Conservation (phyloP, 2,888 invertebrate species). For the Melanchra persicariae region DNA sequence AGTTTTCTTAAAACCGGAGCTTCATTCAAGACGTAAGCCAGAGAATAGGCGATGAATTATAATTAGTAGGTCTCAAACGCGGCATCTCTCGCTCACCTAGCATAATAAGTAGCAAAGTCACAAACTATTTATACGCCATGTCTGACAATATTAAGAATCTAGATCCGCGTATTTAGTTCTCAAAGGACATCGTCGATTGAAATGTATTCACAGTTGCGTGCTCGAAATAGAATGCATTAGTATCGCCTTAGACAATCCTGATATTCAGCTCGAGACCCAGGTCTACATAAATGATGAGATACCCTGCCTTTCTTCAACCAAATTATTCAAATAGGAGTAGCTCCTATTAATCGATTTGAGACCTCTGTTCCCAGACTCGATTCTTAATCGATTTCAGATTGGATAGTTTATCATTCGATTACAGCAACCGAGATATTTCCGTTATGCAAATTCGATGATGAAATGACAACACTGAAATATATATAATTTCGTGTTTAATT, state of each 20-base stretch:
- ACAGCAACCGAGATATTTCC: slow-evolving; percentile 25
- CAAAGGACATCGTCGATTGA: slow-evolving; percentile 25
- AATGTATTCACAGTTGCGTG: slow-evolving; percentile 30
- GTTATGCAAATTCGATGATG: slow-evolving; percentile 44
- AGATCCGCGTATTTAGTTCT: slow-evolving; percentile 1
- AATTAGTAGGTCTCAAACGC: slow-evolving; percentile 4
- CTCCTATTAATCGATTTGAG: slow-evolving; percentile 49
- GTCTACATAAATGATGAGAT: slow-evolving; percentile 54
- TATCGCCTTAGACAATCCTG: slow-evolving; percentile 34
- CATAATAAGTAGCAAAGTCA: slow-evolving; percentile 8
- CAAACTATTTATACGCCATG: slow-evolving; percentile 4
- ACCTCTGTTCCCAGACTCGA: slow-evolving; percentile 20
- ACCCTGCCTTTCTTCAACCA: slow-evolving; percentile 22
- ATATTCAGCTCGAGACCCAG: slow-evolving; percentile 31
- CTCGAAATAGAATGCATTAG: slow-evolving; percentile 56
- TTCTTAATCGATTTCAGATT: slow-evolving; percentile 52
- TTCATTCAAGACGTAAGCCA: not conserved
- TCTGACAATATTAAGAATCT: not conserved
- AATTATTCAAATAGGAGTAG: slow-evolving; percentile 57
- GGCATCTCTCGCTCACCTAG: slow-evolving; percentile 1
- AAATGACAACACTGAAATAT: slow-evolving; percentile 37
- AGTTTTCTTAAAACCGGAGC: no score
- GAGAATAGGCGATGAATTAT: not conserved
- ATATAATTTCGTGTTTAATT: slow-evolving; percentile 50
- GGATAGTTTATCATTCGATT: slow-evolving; percentile 30